phyloP scores from a whole-genome alignment of 2,113 vertebrate species.

The Pogonocichla stellata region DNA sequence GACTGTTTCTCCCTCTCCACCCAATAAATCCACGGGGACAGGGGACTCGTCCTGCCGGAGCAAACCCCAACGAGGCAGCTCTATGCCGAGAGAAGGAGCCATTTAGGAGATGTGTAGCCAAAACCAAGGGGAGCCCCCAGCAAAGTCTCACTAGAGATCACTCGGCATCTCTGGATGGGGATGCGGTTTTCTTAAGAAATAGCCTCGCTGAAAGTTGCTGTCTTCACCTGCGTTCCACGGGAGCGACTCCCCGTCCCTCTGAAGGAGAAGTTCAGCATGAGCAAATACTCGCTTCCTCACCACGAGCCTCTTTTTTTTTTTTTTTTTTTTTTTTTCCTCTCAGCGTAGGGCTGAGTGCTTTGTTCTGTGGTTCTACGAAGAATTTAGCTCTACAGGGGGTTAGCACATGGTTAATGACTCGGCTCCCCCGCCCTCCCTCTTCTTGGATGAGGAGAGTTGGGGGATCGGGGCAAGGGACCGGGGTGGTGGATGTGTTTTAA shows the following conservation, averaged over 20 bases:
- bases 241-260: not conserved
- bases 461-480: no score
- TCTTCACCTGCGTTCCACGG: not conserved
- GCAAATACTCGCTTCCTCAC: not conserved
- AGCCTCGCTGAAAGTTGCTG: not conserved
- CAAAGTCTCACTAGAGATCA: not conserved
- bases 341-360: not conserved
- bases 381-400: slow-evolving; percentile 7
- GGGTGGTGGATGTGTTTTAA: not conserved
- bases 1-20: accelerated
- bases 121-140: not conserved
- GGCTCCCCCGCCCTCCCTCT: not conserved
- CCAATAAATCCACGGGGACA: not conserved
- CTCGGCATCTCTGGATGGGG: not conserved
- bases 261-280: not conserved
- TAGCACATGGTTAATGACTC: not conserved
- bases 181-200: not conserved
- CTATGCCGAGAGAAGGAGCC: accelerated
- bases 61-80: accelerated
- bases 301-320: not conserved
- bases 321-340: not conserved
- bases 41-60: accelerated
- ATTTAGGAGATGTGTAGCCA: accelerated
- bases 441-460: not conserved
- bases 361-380: not conserved